Evolutionary conservation across 2,888 invertebrate genomes (phyloP).

Genomic region (Phyllotreta striolata): DNA sequence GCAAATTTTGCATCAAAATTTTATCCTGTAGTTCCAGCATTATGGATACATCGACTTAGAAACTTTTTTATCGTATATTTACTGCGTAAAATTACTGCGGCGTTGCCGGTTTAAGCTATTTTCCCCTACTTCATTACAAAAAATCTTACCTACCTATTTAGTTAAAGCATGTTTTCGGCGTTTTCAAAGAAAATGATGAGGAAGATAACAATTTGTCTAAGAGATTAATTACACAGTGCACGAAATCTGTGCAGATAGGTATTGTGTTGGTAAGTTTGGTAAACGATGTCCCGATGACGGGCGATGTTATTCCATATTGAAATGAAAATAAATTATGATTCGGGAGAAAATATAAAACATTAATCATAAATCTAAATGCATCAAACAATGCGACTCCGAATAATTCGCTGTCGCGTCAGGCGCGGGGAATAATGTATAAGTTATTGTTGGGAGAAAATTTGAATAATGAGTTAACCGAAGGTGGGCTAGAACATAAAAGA

Average conservation of each 20-base stretch:
- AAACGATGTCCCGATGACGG: not conserved
- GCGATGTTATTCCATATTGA: slow-evolving; percentile 8
- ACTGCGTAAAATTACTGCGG: too few relatives aligned
- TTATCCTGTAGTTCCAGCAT: too few relatives aligned
- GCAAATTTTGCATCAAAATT: too few relatives aligned
- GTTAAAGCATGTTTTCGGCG: too few relatives aligned
- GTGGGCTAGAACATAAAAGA: slow-evolving; percentile 30
- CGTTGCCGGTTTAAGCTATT: too few relatives aligned
- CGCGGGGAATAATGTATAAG: slow-evolving; percentile 20
- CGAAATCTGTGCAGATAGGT: not conserved
- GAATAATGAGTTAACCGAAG: slow-evolving; percentile 18
- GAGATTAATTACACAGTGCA: not conserved
- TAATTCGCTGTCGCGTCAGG: slow-evolving; percentile 21
- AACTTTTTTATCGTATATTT: too few relatives aligned
- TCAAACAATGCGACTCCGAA: slow-evolving; percentile 21
- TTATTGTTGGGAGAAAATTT: slow-evolving; percentile 28
- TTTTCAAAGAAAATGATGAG: too few relatives aligned
- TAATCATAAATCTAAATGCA: slow-evolving; percentile 25
- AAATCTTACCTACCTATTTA: too few relatives aligned
- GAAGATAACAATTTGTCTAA: too few relatives aligned
- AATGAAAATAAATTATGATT: slow-evolving; percentile 26
- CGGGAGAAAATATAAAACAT: slow-evolving; percentile 26
- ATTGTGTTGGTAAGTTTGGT: not conserved
- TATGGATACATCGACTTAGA: too few relatives aligned
- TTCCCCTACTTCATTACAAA: too few relatives aligned